phyloP scores from a whole-genome alignment of 2,888 invertebrate genomes.

The Dicycla oo region DNA sequence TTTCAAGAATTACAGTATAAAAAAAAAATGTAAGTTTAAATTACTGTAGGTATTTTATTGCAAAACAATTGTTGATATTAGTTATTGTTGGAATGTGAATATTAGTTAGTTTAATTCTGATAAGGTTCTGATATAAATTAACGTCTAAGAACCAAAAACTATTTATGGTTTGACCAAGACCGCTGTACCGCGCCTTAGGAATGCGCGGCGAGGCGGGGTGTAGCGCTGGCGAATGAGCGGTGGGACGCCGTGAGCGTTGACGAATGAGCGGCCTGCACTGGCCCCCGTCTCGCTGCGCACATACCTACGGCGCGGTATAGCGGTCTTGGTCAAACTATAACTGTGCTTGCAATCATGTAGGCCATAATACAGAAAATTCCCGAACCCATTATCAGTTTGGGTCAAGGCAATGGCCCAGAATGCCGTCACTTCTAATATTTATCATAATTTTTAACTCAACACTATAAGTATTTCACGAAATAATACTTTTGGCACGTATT shows the following conservation, averaged over 20 bases:
- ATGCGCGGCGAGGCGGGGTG: too few species aligned
- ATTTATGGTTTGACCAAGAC: too few species aligned
- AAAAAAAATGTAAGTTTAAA: neutral
- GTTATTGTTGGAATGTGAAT: too few species aligned
- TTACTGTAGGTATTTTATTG: neutral
- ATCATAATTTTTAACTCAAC: constrained; percentile 15
- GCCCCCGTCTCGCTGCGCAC: too few species aligned
- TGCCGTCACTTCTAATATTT: constrained; percentile 6
- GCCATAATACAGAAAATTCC: neutral
- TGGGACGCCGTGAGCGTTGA: too few species aligned
- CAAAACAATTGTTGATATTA: neutral
- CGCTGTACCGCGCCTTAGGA: too few species aligned
- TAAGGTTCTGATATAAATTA: neutral
- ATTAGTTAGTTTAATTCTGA: neutral
- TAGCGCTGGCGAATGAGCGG: too few species aligned
- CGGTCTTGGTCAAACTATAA: too few species aligned
- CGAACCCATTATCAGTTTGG: neutral
- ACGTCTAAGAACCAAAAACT: neutral
- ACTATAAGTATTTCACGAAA: constrained; percentile 9
- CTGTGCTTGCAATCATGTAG: neutral
- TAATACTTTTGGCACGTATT: constrained; percentile 56
- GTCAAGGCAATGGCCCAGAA: neutral
- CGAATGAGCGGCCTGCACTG: too few species aligned
- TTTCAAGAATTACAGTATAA: neutral
- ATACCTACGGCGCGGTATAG: too few species aligned